phyloP scores from a whole-genome alignment of 1,140 invertebrate species.

The Oreohelix idahoensis region DNA sequence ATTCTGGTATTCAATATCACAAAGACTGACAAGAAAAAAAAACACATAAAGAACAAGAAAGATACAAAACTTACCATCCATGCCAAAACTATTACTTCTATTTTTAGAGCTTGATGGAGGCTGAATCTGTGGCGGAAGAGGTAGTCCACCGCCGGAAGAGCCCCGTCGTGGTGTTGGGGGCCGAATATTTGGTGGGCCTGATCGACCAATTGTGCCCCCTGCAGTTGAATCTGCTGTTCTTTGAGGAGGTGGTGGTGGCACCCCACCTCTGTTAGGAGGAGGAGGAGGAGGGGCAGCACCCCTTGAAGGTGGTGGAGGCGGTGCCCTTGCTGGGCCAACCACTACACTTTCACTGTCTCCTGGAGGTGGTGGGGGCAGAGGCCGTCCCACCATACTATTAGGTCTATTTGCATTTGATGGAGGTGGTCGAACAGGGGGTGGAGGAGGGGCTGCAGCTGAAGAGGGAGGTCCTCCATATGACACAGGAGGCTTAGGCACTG shows the following conservation, averaged over 20 bases:
- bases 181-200: background rate
- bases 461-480: background rate
- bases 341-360: background rate
- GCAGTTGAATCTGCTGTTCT: background rate
- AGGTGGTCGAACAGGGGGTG: conserved; percentile 8
- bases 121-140: background rate
- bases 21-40: too few species aligned
- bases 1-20: too few species aligned
- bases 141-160: background rate
- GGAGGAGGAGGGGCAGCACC: background rate
- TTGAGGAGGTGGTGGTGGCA: conserved; percentile 4
- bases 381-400: conserved; percentile 34
- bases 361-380: conserved; percentile 25
- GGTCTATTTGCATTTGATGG: conserved; percentile 26
- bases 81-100: background rate
- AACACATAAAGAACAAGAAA: too few species aligned
- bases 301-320: background rate
- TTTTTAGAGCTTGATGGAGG: background rate
- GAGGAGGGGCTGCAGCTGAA: background rate
- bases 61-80: conserved; percentile 5
- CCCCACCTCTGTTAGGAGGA: background rate
- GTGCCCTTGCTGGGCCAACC: background rate
- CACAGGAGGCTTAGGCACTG: background rate
- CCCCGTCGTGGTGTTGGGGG: background rate
- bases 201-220: background rate